Percentiles rank a stretch among this genome's conserved stretches.
Evolutionary conservation across 2,888 invertebrate genomes (phyloP).

Genomic region (Meiosimyza decipiens): DNA sequence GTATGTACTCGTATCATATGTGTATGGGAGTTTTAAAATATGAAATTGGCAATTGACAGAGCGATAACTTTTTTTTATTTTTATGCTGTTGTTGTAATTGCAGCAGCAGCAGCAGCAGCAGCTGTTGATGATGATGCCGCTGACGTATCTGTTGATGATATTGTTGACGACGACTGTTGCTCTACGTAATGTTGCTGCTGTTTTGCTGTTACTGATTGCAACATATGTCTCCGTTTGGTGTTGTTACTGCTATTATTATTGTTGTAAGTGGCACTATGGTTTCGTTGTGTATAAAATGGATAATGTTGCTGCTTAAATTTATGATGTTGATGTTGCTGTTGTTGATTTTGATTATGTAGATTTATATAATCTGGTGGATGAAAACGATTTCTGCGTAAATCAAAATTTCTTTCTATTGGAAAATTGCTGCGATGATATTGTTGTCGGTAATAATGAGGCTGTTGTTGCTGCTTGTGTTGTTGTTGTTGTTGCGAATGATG

Average conservation of each 20-base stretch:
- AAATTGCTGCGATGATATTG: conserved; percentile 26
- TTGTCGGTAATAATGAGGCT: conserved; percentile 37
- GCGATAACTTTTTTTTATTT: neutral
- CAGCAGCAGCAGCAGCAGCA: neutral
- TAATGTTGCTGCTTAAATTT: conserved; percentile 18
- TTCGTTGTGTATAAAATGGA: conserved; percentile 8
- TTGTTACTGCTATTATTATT: conserved; percentile 10
- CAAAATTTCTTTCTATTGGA: conserved; percentile 31
- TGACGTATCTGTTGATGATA: neutral
- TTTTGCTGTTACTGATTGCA: conserved; percentile 18
- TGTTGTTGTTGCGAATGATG: conserved; percentile 53
- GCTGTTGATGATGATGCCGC: conserved; percentile 10
- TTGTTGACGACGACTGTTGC: conserved; percentile 21
- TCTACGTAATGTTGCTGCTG: neutral
- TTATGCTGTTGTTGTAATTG: neutral
- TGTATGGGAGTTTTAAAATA: neutral
- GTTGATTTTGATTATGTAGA: conserved; percentile 21
- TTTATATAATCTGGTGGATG: conserved; percentile 41
- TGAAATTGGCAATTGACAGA: neutral
- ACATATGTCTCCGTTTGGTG: conserved; percentile 8
- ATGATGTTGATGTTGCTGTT: conserved; percentile 35
- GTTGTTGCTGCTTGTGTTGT: conserved; percentile 37
- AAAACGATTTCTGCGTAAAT: conserved; percentile 48
- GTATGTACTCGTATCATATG: no score
- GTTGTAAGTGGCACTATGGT: conserved; percentile 16